A percentile compares a stretch with the other conserved stretches of the same genome.
Evolutionary conservation across 64 coral and sea anemone species (phyloP).

Genomic region (Astreopora myriophthalma): DNA sequence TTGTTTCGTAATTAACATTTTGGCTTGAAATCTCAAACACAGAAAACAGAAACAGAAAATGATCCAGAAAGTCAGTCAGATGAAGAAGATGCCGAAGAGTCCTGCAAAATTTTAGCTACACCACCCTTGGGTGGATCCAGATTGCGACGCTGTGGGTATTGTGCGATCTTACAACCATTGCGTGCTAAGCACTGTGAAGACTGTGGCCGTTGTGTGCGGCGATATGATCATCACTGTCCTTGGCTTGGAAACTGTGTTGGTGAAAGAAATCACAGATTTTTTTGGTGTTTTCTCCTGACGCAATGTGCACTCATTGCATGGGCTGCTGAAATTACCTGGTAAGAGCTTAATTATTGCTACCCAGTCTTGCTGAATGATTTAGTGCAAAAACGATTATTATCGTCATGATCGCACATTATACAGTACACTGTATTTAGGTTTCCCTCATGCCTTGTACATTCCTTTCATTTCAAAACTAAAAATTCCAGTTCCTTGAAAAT

Average conservation of each 20-base stretch:
- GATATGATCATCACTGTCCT: conserved; percentile 98
- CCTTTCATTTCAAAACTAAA: too few species aligned
- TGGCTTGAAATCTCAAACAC: background rate
- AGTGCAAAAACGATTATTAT: background rate
- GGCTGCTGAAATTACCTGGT: conserved; percentile 90
- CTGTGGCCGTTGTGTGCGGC: conserved; percentile 92
- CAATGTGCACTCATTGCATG: conserved; percentile 80
- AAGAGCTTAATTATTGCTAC: background rate
- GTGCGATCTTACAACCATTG: conserved; percentile 90
- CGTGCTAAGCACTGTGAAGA: conserved; percentile 98
- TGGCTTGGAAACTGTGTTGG: conserved; percentile 99
- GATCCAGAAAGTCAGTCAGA: conserved; percentile 68
- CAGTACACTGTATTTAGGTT: too few species aligned
- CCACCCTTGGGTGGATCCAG: conserved; percentile 85
- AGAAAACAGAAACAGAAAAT: conserved; percentile 67
- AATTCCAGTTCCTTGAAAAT: too few species aligned
- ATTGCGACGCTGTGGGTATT: conserved; percentile 95
- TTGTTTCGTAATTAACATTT: background rate
- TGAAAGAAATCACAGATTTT: conserved; percentile 98
- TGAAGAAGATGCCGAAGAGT: conserved; percentile 80
- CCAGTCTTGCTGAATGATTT: too few species aligned
- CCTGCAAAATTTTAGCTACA: conserved; percentile 87
- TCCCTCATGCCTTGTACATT: too few species aligned
- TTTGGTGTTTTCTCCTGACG: conserved; percentile 91
- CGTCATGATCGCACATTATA: too few species aligned